Percentiles rank a stretch among this genome's conserved stretches.
Conservation (phyloP, 2,888 invertebrate genomes). For the Eilema caniola region DNA sequence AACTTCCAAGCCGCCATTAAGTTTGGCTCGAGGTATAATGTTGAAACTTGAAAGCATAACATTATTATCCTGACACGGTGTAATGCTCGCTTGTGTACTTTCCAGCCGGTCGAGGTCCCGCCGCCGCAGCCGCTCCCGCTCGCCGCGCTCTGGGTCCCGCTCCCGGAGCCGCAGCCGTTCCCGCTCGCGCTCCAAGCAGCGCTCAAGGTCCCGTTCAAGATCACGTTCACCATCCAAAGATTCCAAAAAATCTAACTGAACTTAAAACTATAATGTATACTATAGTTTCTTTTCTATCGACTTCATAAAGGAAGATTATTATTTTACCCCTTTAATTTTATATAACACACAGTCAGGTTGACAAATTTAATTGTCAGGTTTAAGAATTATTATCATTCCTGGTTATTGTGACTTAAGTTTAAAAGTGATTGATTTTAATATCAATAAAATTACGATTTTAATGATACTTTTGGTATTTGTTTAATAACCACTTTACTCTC, state of each 20-base stretch:
- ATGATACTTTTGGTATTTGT: slow-evolving; percentile 13
- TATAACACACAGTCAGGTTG: slow-evolving; percentile 36
- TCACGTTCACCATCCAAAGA: slow-evolving; percentile 84
- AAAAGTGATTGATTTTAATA: slow-evolving; percentile 68
- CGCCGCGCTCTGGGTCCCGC: slow-evolving; percentile 86
- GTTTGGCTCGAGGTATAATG: no score
- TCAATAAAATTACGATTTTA: slow-evolving; percentile 70
- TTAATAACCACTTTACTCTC: background rate
- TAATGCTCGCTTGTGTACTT: slow-evolving; percentile 61
- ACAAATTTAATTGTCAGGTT: slow-evolving; percentile 44
- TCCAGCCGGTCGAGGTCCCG: slow-evolving; percentile 88
- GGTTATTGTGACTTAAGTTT: slow-evolving; percentile 60
- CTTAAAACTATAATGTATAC: slow-evolving; percentile 38
- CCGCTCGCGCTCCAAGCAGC: slow-evolving; percentile 83
- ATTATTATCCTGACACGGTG: background rate
- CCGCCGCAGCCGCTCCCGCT: slow-evolving; percentile 82
- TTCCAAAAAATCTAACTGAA: slow-evolving; percentile 81
- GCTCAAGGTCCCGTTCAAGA: slow-evolving; percentile 82
- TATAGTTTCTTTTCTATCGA: background rate
- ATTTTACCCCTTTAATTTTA: slow-evolving; percentile 6
- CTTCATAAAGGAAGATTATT: background rate
- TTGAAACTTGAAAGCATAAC: slow-evolving; percentile 17
- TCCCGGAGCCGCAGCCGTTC: slow-evolving; percentile 82
- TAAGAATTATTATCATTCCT: slow-evolving; percentile 73
- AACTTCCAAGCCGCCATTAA: no score